A percentile compares a stretch with the other conserved stretches of the same genome.
phyloP scores from a whole-genome alignment of 2,888 invertebrate species.

The Cantharis nigra region DNA sequence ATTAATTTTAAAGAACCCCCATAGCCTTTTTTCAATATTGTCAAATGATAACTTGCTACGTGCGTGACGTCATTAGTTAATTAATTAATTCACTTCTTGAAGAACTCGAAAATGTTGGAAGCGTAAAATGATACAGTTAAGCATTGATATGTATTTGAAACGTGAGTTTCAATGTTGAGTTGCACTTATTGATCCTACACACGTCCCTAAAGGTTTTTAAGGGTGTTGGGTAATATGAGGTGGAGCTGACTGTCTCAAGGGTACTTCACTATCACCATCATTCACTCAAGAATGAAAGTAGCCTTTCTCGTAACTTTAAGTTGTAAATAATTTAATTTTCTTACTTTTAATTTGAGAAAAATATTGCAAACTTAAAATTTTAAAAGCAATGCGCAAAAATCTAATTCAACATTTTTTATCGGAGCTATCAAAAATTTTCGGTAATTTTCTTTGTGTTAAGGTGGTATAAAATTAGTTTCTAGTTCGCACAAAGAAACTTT shows the following conservation, averaged over 20 bases:
- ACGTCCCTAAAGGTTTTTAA: slow-evolving; percentile 38
- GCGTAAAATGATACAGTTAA: slow-evolving; percentile 2
- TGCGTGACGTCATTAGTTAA: neutral
- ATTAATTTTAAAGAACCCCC: slow-evolving; percentile 20
- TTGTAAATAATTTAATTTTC: neutral
- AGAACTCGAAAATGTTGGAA: slow-evolving; percentile 6
- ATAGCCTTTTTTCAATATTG: neutral
- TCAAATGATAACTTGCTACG: neutral
- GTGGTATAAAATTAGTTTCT: slow-evolving; percentile 6
- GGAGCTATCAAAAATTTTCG: neutral
- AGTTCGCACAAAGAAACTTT: slow-evolving; percentile 32
- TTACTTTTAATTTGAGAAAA: neutral
- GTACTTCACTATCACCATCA: slow-evolving; percentile 37
- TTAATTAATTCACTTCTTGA: neutral
- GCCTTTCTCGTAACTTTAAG: slow-evolving; percentile 3
- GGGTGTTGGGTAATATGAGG: slow-evolving; percentile 39
- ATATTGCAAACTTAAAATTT: neutral
- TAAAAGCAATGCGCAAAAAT: neutral
- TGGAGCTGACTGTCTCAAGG: slow-evolving; percentile 38
- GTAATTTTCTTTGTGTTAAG: neutral
- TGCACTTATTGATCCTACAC: slow-evolving; percentile 40
- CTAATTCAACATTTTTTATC: neutral
- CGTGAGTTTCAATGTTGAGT: slow-evolving; percentile 31
- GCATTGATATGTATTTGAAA: slow-evolving; percentile 5
- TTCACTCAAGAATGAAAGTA: slow-evolving; percentile 24